Percentiles rank a stretch among this genome's conserved stretches.
phyloP scores from a whole-genome alignment of 2,797 vertebrate genomes.

The Ctenosaura bakeri region DNA sequence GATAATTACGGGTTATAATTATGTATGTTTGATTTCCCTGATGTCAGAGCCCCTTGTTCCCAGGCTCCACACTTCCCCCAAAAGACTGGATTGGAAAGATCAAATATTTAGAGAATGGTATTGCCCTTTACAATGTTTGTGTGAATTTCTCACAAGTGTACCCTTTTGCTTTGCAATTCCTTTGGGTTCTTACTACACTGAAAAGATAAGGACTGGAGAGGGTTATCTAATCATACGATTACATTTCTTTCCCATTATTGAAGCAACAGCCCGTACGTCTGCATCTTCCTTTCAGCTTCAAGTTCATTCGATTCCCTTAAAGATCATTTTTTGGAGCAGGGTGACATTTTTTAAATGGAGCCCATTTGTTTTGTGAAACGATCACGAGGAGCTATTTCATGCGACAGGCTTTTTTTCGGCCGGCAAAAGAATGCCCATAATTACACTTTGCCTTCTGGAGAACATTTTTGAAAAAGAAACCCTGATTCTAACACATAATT shows the following conservation, averaged over 20 bases:
- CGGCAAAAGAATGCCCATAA: conserved; percentile 36
- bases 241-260: neutral
- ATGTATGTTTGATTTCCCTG: too few relatives aligned
- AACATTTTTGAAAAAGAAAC: conserved; percentile 16
- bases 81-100: neutral
- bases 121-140: neutral
- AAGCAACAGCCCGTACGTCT: neutral
- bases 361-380: conserved; percentile 37
- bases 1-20: too few relatives aligned
- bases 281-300: neutral
- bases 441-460: conserved; percentile 18
- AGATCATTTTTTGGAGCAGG: neutral
- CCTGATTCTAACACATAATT: conserved; percentile 29
- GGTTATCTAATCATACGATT: neutral
- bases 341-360: conserved; percentile 5
- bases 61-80: neutral
- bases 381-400: neutral
- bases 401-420: conserved; percentile 36
- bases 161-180: neutral
- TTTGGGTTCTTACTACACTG: neutral
- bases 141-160: neutral
- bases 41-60: too few relatives aligned
- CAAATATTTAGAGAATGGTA: neutral
- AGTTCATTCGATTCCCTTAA: neutral
- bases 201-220: neutral